These are phyloP conservation scores for Stenoptilia bipunctidactyla DNA, from an alignment of 2,888 invertebrate genomes.

Conservation along the genomic window DNA sequence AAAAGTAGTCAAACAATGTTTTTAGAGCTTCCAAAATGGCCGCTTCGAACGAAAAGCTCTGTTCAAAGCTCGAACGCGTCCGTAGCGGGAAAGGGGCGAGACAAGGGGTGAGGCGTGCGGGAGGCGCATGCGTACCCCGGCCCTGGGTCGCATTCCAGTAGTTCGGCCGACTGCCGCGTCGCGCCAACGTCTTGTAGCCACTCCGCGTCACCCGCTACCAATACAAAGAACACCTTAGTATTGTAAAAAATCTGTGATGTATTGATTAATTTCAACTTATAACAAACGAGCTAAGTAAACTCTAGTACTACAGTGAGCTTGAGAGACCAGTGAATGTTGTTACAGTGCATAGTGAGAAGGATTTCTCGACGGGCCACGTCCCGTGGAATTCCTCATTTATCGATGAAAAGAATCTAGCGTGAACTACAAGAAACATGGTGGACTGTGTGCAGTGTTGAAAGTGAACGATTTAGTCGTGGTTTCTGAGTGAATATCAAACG, in stretches of 20 bases:
- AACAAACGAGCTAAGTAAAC: constrained; percentile 6
- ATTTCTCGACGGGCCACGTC: constrained; percentile 54
- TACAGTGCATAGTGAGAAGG: constrained; percentile 35
- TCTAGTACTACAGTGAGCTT: background rate
- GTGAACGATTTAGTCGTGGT: constrained; percentile 45
- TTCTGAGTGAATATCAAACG: constrained; percentile 38
- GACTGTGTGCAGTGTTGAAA: constrained; percentile 51
- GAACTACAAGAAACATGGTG: constrained; percentile 60
- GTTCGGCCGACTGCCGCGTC: constrained; percentile 51
- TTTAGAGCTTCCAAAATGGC: constrained; percentile 15
- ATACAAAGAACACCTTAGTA: constrained; percentile 67
- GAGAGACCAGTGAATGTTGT: constrained; percentile 21
- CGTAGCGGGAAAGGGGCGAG: constrained; percentile 21
- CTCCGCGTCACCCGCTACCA: constrained; percentile 42
- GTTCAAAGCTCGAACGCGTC: constrained; percentile 44
- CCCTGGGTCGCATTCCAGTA: constrained; percentile 61
- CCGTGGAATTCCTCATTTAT: constrained; percentile 67
- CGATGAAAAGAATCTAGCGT: constrained; percentile 66
- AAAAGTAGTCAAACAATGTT: background rate
- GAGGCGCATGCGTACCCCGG: constrained; percentile 57
- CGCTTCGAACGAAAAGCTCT: constrained; percentile 28
- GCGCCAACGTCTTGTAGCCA: constrained; percentile 33
- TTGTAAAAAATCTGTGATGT: constrained; percentile 70
- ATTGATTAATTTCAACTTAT: constrained; percentile 65
- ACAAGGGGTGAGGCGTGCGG: constrained; percentile 21